Base-by-base conservation (phyloP, 2,888 invertebrate species). In the Galerucella pusilla region DNA sequence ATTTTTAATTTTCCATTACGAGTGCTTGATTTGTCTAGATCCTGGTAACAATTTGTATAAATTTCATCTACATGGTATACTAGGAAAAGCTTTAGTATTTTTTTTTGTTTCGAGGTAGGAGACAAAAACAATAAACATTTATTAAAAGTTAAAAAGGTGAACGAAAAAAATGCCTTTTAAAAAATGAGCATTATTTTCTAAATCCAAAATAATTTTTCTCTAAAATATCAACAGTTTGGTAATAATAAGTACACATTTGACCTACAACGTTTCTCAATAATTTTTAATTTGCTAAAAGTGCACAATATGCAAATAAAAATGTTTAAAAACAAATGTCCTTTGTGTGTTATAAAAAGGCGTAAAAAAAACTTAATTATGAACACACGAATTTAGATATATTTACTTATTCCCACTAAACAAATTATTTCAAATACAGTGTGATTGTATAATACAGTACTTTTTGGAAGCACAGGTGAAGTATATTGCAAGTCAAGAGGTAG, bases 11-110 rank as follows among this genome's bases (percentile, higher is more conserved):
- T 73, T 75, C 72, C 76, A 70, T 73, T 73, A 75, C 61, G 49
- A 72, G 79, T 79, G 80, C 78, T 78, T 78, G 79, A 79, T 79
- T 80, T 79, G 79, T 80, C 79, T 80, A 78, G 68, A 76, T 77
- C 77, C 76, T 75, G 71, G 66, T 75, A 79, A 79, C 77, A 76
- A 75, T 78, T 75, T 74, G 78, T 79, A 78, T 76, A 78, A 78
- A 78, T 77, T 78, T 75, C 75, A 79, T 68, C 68, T 64, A 60
- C 45, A 73, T 73, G 61, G 65, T 75, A 73, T 75, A 76, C 79
- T 79, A 77, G 64, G 75, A 77, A 57, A 57, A 76, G 77, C 77
- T 77, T 77, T 72, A 78, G 71, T 75, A 69, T 73, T 76, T 75
- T 74, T 59, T 71, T 77, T 65, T 20, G 16, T 49, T 49, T 12